Evolutionary conservation across 2,797 vertebrate species (phyloP).

Genomic region (Gouania willdenowi): DNA sequence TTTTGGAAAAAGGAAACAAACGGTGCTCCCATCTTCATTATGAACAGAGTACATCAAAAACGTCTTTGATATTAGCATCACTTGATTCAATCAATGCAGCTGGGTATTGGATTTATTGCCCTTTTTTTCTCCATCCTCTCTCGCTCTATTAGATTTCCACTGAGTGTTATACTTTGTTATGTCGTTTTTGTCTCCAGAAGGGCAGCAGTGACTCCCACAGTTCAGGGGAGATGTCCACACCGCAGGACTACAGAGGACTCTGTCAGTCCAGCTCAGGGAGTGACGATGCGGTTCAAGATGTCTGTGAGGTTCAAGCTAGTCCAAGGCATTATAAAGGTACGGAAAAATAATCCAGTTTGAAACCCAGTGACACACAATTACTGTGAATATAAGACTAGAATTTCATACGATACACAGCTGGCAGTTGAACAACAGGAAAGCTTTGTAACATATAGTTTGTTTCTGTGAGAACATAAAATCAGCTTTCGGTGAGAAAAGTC

Average conservation of each 20-base stretch:
- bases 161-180: not conserved
- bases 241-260: slow-evolving; percentile 26
- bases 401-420: too few relatives aligned
- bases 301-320: slow-evolving; percentile 23
- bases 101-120: slow-evolving; percentile 5
- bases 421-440: too few relatives aligned
- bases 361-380: too few relatives aligned
- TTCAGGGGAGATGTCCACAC: slow-evolving; percentile 54
- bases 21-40: slow-evolving; percentile 39
- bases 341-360: too few relatives aligned
- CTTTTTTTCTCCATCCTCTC: not conserved
- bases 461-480: too few relatives aligned
- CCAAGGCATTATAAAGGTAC: slow-evolving; percentile 51
- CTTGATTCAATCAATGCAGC: slow-evolving; percentile 15
- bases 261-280: slow-evolving; percentile 38
- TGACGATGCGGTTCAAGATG: slow-evolving; percentile 34
- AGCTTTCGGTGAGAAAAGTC: too few relatives aligned
- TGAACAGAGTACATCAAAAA: slow-evolving; percentile 32
- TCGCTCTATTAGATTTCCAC: not conserved
- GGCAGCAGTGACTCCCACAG: slow-evolving; percentile 64
- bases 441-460: too few relatives aligned
- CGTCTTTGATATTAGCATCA: slow-evolving; percentile 8
- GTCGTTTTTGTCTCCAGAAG: slow-evolving; percentile 51
- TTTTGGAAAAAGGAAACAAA: slow-evolving; percentile 40
- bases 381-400: too few relatives aligned